Evolutionary conservation across 2,888 invertebrate genomes (phyloP).

Genomic region (Noctua janthe): DNA sequence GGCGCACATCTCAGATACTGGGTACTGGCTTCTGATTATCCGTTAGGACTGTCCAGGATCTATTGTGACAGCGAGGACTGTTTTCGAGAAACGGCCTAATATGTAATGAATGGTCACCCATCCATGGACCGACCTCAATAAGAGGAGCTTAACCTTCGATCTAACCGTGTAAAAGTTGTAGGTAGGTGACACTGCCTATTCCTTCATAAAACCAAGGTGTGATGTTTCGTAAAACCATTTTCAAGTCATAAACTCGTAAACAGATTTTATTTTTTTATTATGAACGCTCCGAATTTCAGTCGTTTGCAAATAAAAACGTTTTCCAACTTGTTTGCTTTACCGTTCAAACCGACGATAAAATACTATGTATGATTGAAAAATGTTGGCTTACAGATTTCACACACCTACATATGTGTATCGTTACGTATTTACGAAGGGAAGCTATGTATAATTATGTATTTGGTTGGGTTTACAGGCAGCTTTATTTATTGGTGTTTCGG

Average conservation of each 20-base stretch:
- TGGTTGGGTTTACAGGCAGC: background rate
- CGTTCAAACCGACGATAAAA: background rate
- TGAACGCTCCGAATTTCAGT: background rate
- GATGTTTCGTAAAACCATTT: background rate
- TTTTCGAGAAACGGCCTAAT: background rate
- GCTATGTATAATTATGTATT: background rate
- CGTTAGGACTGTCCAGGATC: background rate
- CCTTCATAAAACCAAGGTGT: background rate
- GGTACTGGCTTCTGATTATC: background rate
- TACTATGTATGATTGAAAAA: conserved; percentile 9
- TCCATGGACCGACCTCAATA: background rate
- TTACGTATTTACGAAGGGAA: background rate
- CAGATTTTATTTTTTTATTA: conserved; percentile 9
- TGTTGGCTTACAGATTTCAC: background rate
- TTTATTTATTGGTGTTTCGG: background rate
- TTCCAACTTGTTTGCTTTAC: conserved; percentile 13
- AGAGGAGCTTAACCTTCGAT: background rate
- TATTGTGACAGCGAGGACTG: background rate
- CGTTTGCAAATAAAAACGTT: conserved; percentile 29
- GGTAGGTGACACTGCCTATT: background rate
- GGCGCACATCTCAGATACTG: background rate
- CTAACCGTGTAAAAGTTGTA: background rate
- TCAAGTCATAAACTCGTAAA: background rate
- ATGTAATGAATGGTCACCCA: background rate
- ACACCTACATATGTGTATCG: background rate